These are phyloP conservation scores for Nanorana parkeri DNA, from an alignment of 2,113 vertebrate species.

Conservation along the genomic window DNA sequence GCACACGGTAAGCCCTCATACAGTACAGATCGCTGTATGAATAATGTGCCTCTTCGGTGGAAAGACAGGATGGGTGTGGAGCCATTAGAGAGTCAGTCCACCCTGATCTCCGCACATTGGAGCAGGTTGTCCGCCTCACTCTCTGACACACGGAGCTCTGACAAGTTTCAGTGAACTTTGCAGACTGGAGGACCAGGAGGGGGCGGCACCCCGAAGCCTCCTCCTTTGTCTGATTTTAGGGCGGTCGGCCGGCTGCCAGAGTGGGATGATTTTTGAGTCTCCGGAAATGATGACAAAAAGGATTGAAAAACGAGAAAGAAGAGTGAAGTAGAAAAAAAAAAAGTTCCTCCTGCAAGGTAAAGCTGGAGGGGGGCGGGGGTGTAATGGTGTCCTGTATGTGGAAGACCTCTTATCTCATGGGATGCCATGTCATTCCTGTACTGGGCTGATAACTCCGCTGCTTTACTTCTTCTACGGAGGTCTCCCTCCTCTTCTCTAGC, in stretches of 20 bases:
- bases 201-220: conserved; percentile 48
- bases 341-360: too few relatives aligned
- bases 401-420: neutral
- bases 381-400: neutral
- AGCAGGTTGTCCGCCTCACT: conserved; percentile 45
- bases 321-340: conserved; percentile 38
- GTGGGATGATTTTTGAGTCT: conserved; percentile 70
- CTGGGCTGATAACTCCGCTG: conserved; percentile 16
- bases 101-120: neutral
- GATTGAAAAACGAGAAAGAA: conserved; percentile 61
- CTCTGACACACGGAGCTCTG: neutral
- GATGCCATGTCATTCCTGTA: neutral
- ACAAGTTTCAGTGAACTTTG: neutral
- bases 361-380: neutral
- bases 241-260: conserved; percentile 59
- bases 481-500: too few relatives aligned
- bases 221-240: conserved; percentile 59
- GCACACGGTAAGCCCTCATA: too few relatives aligned
- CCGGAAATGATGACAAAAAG: conserved; percentile 86
- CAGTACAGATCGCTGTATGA: neutral
- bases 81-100: neutral
- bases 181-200: neutral
- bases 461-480: too few relatives aligned
- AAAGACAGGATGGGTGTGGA: conserved; percentile 36
- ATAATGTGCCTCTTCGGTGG: neutral